Evolutionary conservation across 2,113 vertebrate genomes (phyloP).

Genomic region (Coptodon bakossiorum): DNA sequence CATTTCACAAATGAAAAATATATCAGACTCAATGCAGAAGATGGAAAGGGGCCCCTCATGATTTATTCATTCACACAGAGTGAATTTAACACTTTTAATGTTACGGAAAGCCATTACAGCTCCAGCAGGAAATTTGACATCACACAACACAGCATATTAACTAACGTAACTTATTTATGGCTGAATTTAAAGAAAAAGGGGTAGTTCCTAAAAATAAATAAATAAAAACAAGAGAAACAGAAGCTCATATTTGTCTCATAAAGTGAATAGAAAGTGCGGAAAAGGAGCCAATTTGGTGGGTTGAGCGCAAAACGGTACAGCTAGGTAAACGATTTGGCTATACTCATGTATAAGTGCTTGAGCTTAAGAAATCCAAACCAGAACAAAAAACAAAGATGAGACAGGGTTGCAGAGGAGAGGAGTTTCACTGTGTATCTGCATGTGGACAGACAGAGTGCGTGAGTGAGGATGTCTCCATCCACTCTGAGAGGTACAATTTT

Average conservation of each 20-base stretch:
- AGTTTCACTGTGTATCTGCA: neutral
- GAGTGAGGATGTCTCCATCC: neutral
- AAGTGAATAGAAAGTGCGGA: neutral
- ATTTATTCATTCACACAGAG: conserved; percentile 53
- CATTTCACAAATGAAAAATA: conserved; percentile 47
- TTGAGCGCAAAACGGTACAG: conserved; percentile 17
- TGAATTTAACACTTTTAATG: conserved; percentile 45
- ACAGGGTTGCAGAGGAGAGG: neutral
- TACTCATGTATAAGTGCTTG: conserved; percentile 23
- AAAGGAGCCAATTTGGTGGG: neutral
- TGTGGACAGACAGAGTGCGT: neutral
- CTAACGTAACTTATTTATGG: conserved; percentile 11
- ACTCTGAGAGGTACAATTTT: conserved; percentile 16
- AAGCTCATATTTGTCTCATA: neutral
- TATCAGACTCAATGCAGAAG: conserved; percentile 18
- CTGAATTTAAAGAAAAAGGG: neutral
- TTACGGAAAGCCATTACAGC: conserved; percentile 21
- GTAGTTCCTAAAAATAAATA: neutral
- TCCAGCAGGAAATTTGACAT: conserved; percentile 19
- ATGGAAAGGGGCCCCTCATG: conserved; percentile 31
- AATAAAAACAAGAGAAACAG: neutral
- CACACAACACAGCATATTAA: conserved; percentile 9
- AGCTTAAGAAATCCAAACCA: conserved; percentile 40
- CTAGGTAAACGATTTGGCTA: conserved; percentile 11
- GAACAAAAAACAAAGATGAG: neutral